Evolutionary conservation across 2,888 invertebrate species (phyloP).

Genomic region (Lithophane semibrunnea): DNA sequence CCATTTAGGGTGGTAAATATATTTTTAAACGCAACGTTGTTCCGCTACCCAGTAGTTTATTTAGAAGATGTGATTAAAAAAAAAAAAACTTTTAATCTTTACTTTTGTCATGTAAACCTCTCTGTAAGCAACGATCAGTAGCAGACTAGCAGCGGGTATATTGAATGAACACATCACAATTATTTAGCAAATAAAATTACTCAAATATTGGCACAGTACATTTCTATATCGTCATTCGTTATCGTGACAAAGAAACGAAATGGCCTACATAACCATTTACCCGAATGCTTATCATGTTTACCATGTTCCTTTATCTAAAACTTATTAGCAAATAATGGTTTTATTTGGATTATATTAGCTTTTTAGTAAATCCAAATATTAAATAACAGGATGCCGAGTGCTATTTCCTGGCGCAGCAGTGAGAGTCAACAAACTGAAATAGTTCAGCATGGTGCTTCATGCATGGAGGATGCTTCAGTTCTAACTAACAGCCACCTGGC

Average conservation of each 20-base stretch:
- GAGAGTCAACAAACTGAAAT: slow-evolving; percentile 38
- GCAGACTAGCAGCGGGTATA: background rate
- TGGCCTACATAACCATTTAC: background rate
- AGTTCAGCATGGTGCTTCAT: slow-evolving; percentile 48
- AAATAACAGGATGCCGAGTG: slow-evolving; percentile 13
- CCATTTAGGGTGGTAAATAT: too few species aligned
- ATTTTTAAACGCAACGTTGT: too few species aligned
- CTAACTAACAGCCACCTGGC: slow-evolving; percentile 36
- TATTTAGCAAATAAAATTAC: background rate
- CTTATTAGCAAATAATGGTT: background rate
- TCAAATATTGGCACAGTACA: slow-evolving; percentile 8
- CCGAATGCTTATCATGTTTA: slow-evolving; percentile 1
- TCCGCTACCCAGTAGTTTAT: too few species aligned
- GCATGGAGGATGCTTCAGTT: slow-evolving; percentile 49
- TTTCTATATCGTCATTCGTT: background rate
- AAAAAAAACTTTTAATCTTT: too few species aligned
- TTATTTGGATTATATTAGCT: background rate
- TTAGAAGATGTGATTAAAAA: too few species aligned
- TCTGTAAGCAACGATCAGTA: background rate
- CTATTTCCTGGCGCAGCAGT: slow-evolving; percentile 12
- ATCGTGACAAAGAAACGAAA: background rate
- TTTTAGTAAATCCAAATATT: background rate
- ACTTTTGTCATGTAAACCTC: too few species aligned
- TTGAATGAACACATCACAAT: background rate
- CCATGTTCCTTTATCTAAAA: background rate